Evolutionary conservation across 1,140 invertebrate genomes (phyloP).

Genomic region (Platyura marginata): DNA sequence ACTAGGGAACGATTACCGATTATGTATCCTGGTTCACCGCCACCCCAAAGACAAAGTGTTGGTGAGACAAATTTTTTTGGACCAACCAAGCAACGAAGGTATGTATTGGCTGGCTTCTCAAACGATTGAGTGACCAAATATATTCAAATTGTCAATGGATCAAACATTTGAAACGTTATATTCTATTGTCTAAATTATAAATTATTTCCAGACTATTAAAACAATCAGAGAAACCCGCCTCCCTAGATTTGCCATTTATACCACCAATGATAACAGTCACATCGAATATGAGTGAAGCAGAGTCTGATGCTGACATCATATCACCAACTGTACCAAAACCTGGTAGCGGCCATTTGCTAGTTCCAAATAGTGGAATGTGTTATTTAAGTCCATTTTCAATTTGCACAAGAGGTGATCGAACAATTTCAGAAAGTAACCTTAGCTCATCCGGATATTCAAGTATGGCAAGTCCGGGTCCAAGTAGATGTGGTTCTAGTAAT

Average conservation of each 20-base stretch:
- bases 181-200: no score
- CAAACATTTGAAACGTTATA: no score
- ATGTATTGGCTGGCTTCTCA: no score
- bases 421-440: conserved; percentile 59
- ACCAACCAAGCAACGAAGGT: no score
- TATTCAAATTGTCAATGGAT: no score
- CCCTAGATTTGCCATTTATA: conserved; percentile 40
- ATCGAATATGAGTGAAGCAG: conserved; percentile 47
- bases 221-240: conserved; percentile 35
- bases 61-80: neutral
- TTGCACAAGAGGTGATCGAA: conserved; percentile 42
- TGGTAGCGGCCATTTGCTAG: conserved; percentile 6
- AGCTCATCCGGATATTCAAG: conserved; percentile 68
- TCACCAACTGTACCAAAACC: conserved; percentile 20
- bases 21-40: conserved; percentile 34
- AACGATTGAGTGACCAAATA: no score
- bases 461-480: conserved; percentile 59
- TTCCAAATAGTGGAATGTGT: conserved; percentile 31
- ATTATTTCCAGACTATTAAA: conserved; percentile 20
- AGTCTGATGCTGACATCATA: conserved; percentile 39
- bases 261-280: conserved; percentile 57
- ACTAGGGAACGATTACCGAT: conserved; percentile 22
- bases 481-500: conserved; percentile 55
- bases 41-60: conserved; percentile 28
- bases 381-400: conserved; percentile 60